phyloP scores from a whole-genome alignment of 2,888 invertebrate species.

The Xylota segnis region DNA sequence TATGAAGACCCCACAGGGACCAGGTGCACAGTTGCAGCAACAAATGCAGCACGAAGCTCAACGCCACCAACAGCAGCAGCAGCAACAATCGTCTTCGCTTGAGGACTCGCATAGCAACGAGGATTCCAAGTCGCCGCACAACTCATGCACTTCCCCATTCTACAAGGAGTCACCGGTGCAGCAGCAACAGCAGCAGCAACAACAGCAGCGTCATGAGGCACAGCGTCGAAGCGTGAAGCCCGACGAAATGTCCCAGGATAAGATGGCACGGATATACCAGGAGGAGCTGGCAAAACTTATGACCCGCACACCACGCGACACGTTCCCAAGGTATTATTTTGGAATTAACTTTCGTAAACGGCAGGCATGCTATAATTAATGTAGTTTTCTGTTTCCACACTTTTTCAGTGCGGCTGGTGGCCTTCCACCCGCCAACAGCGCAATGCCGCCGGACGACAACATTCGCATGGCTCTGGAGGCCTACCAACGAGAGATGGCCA shows the following conservation, averaged over 20 bases:
- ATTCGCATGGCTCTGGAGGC: slow-evolving; percentile 95
- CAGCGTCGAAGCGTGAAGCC: slow-evolving; percentile 83
- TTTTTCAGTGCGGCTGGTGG: slow-evolving; percentile 88
- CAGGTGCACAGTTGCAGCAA: slow-evolving; percentile 79
- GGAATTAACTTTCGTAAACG: slow-evolving; percentile 62
- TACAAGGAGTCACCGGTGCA: slow-evolving; percentile 89
- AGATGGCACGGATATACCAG: slow-evolving; percentile 97
- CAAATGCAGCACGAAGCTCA: slow-evolving; percentile 85
- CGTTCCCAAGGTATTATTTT: slow-evolving; percentile 89
- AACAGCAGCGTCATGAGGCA: slow-evolving; percentile 85
- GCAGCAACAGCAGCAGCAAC: slow-evolving; percentile 82
- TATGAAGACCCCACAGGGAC: slow-evolving; percentile 88
- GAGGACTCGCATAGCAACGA: slow-evolving; percentile 90
- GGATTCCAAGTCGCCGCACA: slow-evolving; percentile 92
- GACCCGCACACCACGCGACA: slow-evolving; percentile 91
- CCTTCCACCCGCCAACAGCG: slow-evolving; percentile 82
- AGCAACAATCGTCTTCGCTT: slow-evolving; percentile 86
- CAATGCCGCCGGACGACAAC: slow-evolving; percentile 89
- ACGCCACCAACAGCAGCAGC: slow-evolving; percentile 88
- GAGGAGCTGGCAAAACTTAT: slow-evolving; percentile 97
- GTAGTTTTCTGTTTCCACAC: slow-evolving; percentile 92
- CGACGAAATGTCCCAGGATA: slow-evolving; percentile 98
- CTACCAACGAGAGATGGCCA: slow-evolving; percentile 96
- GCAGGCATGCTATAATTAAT: slow-evolving; percentile 81
- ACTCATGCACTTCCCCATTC: slow-evolving; percentile 92